Evolutionary conservation across 2,888 invertebrate genomes (phyloP).

Genomic region (Chironomus tentans): DNA sequence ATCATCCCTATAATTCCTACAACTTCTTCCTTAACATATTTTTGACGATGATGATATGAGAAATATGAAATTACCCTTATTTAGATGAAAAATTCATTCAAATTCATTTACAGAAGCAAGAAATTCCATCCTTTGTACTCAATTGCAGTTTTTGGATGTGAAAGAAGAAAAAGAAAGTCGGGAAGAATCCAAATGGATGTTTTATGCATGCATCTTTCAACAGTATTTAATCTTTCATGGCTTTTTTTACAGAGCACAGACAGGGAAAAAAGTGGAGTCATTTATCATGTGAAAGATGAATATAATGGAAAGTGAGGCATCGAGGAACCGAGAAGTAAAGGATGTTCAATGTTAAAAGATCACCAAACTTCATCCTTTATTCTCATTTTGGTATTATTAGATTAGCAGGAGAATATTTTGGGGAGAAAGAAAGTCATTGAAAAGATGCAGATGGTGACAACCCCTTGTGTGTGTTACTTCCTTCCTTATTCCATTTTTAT

Average conservation of each 20-base stretch:
- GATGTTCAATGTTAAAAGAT: neutral
- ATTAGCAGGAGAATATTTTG: no score
- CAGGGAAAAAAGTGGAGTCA: neutral
- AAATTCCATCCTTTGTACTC: no score
- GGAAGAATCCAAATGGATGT: neutral
- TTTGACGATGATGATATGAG: no score
- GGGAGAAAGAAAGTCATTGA: neutral
- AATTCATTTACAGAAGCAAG: neutral
- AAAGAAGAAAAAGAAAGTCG: no score
- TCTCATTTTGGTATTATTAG: neutral
- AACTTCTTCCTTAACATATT: no score
- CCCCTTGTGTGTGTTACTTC: no score
- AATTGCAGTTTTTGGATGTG: no score
- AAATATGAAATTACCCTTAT: neutral
- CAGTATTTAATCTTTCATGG: conserved; percentile 16
- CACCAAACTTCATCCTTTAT: neutral
- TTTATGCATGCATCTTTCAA: conserved; percentile 22
- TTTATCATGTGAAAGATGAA: neutral
- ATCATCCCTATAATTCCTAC: no score
- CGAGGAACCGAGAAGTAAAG: neutral
- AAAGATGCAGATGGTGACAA: neutral
- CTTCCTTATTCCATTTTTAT: no score
- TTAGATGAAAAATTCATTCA: neutral
- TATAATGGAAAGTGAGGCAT: neutral
- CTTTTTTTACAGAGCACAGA: neutral